Conservation (phyloP, 2,888 invertebrate species). For the Vandiemenella viatica region DNA sequence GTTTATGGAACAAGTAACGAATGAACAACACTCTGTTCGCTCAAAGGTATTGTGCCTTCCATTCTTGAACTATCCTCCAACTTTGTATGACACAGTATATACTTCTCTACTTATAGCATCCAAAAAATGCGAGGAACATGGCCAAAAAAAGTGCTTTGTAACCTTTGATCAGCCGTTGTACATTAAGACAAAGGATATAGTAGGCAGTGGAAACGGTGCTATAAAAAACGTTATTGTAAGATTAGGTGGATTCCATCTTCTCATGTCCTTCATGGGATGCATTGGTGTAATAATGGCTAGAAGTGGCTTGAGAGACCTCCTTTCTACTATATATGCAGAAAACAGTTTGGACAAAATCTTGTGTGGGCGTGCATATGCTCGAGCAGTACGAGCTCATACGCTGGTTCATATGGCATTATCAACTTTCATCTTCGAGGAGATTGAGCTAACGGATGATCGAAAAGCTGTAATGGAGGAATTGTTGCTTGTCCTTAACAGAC, state of each 20-base stretch:
- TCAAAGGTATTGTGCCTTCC: slow-evolving; percentile 8
- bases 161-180: slow-evolving; percentile 25
- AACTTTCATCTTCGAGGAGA: too few relatives aligned
- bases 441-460: too few relatives aligned
- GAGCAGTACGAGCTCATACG: slow-evolving; percentile 1
- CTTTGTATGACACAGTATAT: slow-evolving; percentile 16
- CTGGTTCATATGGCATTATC: neutral
- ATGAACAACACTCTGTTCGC: slow-evolving; percentile 3
- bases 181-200: slow-evolving; percentile 22
- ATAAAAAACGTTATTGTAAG: slow-evolving; percentile 14
- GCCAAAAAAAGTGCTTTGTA: slow-evolving; percentile 19
- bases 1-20: slow-evolving; percentile 17
- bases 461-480: too few relatives aligned
- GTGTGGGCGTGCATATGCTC: slow-evolving; percentile 3
- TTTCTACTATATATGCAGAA: slow-evolving; percentile 3
- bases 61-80: slow-evolving; percentile 14
- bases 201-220: slow-evolving; percentile 15
- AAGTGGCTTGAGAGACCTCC: slow-evolving; percentile 2
- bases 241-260: slow-evolving; percentile 14
- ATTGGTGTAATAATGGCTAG: slow-evolving; percentile 11
- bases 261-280: slow-evolving; percentile 12
- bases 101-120: slow-evolving; percentile 16
- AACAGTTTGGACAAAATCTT: slow-evolving; percentile 2
- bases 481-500: too few relatives aligned
- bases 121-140: slow-evolving; percentile 15